A percentile compares a stretch with the other conserved stretches of the same genome.
phyloP scores from a whole-genome alignment of 2,797 vertebrate genomes.

The Sorex maritimensis region DNA sequence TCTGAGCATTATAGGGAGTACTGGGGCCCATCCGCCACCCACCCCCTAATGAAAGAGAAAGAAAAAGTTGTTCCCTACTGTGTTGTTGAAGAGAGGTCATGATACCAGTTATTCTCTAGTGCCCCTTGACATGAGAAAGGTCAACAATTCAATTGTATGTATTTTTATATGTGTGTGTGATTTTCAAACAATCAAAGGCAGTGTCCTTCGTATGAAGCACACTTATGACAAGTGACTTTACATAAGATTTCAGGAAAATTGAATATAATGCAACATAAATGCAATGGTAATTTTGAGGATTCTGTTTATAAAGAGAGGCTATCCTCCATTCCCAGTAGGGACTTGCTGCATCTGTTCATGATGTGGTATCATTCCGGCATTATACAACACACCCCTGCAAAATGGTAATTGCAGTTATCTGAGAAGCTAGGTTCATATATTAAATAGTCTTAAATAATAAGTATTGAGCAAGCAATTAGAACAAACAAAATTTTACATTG shows the following conservation, averaged over 20 bases:
- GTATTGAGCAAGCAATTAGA: not conserved
- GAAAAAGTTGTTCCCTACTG: not conserved
- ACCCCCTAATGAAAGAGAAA: too few species aligned
- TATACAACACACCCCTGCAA: rapidly evolving
- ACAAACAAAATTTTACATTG: not conserved
- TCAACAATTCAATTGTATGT: not conserved
- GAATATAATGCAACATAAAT: not conserved
- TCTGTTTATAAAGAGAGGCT: not conserved
- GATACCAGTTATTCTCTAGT: not conserved
- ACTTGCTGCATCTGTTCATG: not conserved
- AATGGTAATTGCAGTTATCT: not conserved
- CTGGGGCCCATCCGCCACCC: too few species aligned
- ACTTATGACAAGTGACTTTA: not conserved
- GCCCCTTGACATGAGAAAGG: not conserved
- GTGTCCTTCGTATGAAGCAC: not conserved
- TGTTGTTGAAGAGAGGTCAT: not conserved
- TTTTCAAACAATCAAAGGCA: slow-evolving; percentile 10
- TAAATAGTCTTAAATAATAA: not conserved
- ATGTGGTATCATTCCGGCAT: rapidly evolving
- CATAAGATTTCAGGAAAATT: not conserved
- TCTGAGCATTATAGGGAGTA: too few species aligned
- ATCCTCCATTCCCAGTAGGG: not conserved
- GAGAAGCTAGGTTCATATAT: not conserved
- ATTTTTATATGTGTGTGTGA: not conserved
- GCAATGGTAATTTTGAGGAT: not conserved